phyloP scores from a whole-genome alignment of 2,888 invertebrate species.

The Oscheius sp. region DNA sequence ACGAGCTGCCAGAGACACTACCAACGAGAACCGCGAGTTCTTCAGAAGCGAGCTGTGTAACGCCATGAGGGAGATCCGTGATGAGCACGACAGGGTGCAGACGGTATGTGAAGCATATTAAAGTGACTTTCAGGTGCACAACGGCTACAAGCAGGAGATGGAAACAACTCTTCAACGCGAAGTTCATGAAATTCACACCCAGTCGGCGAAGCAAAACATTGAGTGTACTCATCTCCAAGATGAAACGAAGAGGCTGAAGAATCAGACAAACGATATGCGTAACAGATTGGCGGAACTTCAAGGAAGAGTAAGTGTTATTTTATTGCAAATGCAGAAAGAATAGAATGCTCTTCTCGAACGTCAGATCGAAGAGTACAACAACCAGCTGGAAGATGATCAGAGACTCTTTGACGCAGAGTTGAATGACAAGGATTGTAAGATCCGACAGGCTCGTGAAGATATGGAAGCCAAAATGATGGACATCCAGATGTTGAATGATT shows the following conservation, averaged over 20 bases:
- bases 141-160: slow-evolving; percentile 74
- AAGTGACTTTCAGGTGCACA: slow-evolving; percentile 11
- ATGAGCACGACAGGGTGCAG: slow-evolving; percentile 54
- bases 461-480: slow-evolving; percentile 75
- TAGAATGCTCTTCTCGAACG: slow-evolving; percentile 75
- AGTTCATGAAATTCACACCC: slow-evolving; percentile 77
- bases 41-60: slow-evolving; percentile 77
- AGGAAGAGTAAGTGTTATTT: slow-evolving; percentile 22
- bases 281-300: slow-evolving; percentile 74
- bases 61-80: slow-evolving; percentile 76
- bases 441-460: slow-evolving; percentile 75
- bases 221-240: slow-evolving; percentile 67
- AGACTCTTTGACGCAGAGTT: slow-evolving; percentile 76
- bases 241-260: slow-evolving; percentile 63
- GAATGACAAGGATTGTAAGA: slow-evolving; percentile 76
- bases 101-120: background rate
- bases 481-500: slow-evolving; percentile 56
- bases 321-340: too few species aligned
- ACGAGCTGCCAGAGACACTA: slow-evolving; percentile 76
- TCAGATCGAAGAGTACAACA: slow-evolving; percentile 73
- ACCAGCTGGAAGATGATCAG: slow-evolving; percentile 75
- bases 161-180: slow-evolving; percentile 76
- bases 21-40: slow-evolving; percentile 77
- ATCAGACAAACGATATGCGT: slow-evolving; percentile 75
- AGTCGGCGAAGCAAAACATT: slow-evolving; percentile 74